A percentile compares a stretch with the other conserved stretches of the same genome.
These are phyloP conservation scores for Mesaphorura yosii DNA, from an alignment of 1,140 invertebrate species.

Conservation along the genomic window DNA sequence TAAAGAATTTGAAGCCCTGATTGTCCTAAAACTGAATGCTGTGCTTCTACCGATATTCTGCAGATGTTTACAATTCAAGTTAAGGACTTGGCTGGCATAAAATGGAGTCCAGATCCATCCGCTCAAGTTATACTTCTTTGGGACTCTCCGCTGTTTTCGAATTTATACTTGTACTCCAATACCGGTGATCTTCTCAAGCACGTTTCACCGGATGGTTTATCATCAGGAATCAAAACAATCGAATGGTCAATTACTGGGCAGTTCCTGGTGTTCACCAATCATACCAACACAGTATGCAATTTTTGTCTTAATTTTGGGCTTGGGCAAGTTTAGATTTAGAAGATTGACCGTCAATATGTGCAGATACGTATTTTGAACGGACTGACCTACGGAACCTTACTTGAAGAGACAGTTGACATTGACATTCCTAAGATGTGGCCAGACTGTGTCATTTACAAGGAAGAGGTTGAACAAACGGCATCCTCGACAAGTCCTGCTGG, in stretches of 20 bases:
- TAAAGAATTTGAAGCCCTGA: not conserved
- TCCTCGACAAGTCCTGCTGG: too few species aligned
- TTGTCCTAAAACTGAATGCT: too few species aligned
- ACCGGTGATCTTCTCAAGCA: not conserved
- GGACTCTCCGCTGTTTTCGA: constrained; percentile 2
- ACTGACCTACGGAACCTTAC: not conserved
- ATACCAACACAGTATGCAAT: not conserved
- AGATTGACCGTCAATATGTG: not conserved
- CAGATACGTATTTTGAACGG: not conserved
- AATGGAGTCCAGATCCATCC: too few species aligned
- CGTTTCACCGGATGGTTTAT: not conserved
- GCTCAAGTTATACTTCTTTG: not conserved
- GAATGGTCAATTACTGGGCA: not conserved
- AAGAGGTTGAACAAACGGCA: too few species aligned
- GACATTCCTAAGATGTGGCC: not conserved
- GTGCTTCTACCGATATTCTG: too few species aligned
- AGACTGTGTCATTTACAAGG: not conserved
- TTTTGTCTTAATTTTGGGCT: too few species aligned
- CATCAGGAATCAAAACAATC: not conserved
- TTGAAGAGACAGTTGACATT: not conserved
- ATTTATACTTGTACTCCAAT: not conserved
- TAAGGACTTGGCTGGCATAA: not conserved
- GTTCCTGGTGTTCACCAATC: not conserved
- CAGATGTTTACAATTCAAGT: not conserved
- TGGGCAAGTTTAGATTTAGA: not conserved